phyloP scores from a whole-genome alignment of 2,797 vertebrate species.

The Pterois miles region DNA sequence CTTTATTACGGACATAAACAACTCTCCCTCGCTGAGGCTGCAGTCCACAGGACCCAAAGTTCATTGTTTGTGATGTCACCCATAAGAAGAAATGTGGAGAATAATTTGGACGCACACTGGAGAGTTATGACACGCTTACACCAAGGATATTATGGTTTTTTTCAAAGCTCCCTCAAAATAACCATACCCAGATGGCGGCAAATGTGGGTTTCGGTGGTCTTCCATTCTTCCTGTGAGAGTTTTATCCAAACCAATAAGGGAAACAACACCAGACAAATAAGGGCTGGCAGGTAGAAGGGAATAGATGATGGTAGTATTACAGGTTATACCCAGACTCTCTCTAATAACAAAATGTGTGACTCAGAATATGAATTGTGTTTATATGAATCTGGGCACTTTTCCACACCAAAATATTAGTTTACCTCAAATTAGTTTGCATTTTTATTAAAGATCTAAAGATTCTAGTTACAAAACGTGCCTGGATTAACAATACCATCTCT shows the following conservation, averaged over 20 bases:
- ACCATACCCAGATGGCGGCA: background rate
- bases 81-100: slow-evolving; percentile 30
- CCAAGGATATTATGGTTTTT: slow-evolving; percentile 22
- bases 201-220: background rate
- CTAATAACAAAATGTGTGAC: background rate
- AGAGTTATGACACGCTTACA: slow-evolving; percentile 1
- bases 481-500: background rate
- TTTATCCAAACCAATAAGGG: background rate
- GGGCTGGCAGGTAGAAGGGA: background rate
- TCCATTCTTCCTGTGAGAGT: slow-evolving; percentile 5
- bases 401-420: background rate
- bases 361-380: background rate
- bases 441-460: background rate
- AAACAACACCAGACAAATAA: background rate
- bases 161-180: slow-evolving; percentile 10
- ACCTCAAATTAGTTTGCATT: background rate
- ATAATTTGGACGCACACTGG: slow-evolving; percentile 3
- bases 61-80: slow-evolving; percentile 35
- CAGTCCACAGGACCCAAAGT: slow-evolving; percentile 1
- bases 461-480: background rate
- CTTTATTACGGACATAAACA: slow-evolving; percentile 58
- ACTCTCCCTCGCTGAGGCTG: background rate
- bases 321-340: background rate
- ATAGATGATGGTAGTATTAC: background rate
- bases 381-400: background rate